Base-by-base conservation (phyloP, 2,888 invertebrate species). In the Lithosia quadra region DNA sequence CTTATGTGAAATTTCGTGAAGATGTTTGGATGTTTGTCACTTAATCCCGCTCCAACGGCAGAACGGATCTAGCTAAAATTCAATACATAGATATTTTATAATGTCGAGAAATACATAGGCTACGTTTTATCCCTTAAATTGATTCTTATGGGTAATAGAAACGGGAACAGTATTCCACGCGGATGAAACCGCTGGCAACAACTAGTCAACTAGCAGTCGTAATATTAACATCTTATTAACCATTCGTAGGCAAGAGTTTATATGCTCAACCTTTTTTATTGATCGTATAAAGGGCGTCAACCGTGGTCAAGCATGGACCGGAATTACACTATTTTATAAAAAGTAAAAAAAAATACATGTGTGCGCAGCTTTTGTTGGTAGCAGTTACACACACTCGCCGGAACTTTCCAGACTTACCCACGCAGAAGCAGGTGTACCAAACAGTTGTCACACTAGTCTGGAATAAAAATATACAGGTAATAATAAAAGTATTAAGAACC, bases 341-440 rank as follows among this genome's bases (percentile, higher is more conserved):
- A 18, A 34, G 21, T 1, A 13, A n/a, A 58, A 33, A 8, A 60
- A 53, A 68, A 84, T 9, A 53, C 74, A 69, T 81, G 73, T 83
- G 80, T 81, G 78, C 82, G 79, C 81, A 75, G 72, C 82, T 68
- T 72, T 75, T 55, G 64, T 69, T 24, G 53, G 15, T 58, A 21
- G 65, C 59, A 59, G 59, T 64, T n/a, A 69, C 82, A 82, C 86
- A 84, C 86, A 75, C 79, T 67, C 67, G 84, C 85, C 84, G 88
- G 92, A 92, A 92, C 87, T 84, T 91, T 93, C 93, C 89, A 92
- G 91, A 91, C 77, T 75, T 73, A 78, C 86, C 87, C 84, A 89
- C 87, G 86, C 84, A 71, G 71, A 49, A 60, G 11, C 88, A 88
- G 91, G 77, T 69, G 75, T 83, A 0, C 0, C 0, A 63, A 91